phyloP scores from a whole-genome alignment of 2,888 invertebrate genomes.

The Bugulina stolonifera region DNA sequence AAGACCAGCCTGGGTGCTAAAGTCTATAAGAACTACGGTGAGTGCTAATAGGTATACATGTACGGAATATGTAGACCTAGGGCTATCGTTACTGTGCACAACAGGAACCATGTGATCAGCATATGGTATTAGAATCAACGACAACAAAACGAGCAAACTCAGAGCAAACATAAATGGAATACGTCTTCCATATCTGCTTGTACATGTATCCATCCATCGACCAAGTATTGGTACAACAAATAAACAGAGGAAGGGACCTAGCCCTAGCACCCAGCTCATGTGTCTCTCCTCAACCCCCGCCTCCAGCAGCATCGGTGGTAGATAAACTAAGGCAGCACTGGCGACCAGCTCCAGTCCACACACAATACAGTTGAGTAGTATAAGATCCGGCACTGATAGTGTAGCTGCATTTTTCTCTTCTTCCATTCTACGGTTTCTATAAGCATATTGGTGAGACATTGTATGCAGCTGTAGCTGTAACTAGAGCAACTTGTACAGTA shows the following conservation, averaged over 20 bases:
- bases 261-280: conserved; percentile 54
- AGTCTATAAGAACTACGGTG: conserved; percentile 86
- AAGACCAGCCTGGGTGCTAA: conserved; percentile 91
- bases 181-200: conserved; percentile 46
- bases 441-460: too few species aligned
- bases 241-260: conserved; percentile 54
- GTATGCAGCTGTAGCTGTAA: too few species aligned
- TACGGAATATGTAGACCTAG: conserved; percentile 29
- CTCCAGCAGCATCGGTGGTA: conserved; percentile 56
- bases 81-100: conserved; percentile 36
- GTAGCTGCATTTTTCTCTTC: too few species aligned
- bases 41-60: conserved; percentile 53
- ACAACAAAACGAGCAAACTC: conserved; percentile 47
- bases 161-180: conserved; percentile 55
- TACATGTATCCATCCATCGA: conserved; percentile 47
- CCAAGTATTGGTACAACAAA: conserved; percentile 54
- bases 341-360: conserved; percentile 56
- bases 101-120: conserved; percentile 38
- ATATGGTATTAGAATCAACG: conserved; percentile 52
- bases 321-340: conserved; percentile 55
- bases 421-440: too few species aligned
- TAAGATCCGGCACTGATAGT: conserved; percentile 38
- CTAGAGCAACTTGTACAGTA: too few species aligned
- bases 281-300: conserved; percentile 53
- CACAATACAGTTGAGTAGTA: conserved; percentile 53